phyloP scores from a whole-genome alignment of 1,140 invertebrate species.

The Pogonomyrmex californicus region DNA sequence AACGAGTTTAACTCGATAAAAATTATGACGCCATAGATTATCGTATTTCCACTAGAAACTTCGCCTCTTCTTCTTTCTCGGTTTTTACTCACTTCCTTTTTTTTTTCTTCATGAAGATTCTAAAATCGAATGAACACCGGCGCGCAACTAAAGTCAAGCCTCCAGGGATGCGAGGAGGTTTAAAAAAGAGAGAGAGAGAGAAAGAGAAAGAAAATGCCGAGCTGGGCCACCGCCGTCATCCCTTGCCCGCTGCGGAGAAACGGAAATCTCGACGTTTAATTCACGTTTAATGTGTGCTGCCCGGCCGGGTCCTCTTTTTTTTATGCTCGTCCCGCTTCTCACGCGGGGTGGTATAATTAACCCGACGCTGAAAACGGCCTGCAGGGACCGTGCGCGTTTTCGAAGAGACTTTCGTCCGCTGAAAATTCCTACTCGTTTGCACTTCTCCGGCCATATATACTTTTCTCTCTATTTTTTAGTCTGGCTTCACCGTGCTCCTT shows the following conservation, averaged over 20 bases:
- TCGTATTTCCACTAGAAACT: slow-evolving; percentile 48
- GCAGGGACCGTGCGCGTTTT: slow-evolving; percentile 74
- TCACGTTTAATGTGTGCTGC: slow-evolving; percentile 76
- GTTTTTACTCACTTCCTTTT: slow-evolving; percentile 8
- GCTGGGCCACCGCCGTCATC: slow-evolving; percentile 67
- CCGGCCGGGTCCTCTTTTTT: slow-evolving; percentile 61
- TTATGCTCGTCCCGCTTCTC: slow-evolving; percentile 65
- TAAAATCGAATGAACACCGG: slow-evolving; percentile 53
- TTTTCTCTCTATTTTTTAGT: slow-evolving; percentile 59
- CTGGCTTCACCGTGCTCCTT: slow-evolving; percentile 36
- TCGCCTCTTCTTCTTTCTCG: slow-evolving; percentile 18
- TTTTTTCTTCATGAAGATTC: slow-evolving; percentile 40
- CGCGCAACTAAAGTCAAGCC: slow-evolving; percentile 71
- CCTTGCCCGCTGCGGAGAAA: slow-evolving; percentile 64
- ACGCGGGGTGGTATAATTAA: slow-evolving; percentile 75
- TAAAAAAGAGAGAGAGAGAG: slow-evolving; percentile 6
- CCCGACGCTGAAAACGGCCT: slow-evolving; percentile 75
- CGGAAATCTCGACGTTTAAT: slow-evolving; percentile 77
- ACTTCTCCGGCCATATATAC: slow-evolving; percentile 63
- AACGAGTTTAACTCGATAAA: slow-evolving; percentile 61
- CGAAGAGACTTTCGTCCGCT: slow-evolving; percentile 71
- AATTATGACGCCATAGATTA: slow-evolving; percentile 55
- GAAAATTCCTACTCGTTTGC: slow-evolving; percentile 76
- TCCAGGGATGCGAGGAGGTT: slow-evolving; percentile 31
- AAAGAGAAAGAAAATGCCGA: slow-evolving; percentile 55